Evolutionary conservation across 2,797 vertebrate species (phyloP).

Genomic region (Argyrosomus regius): DNA sequence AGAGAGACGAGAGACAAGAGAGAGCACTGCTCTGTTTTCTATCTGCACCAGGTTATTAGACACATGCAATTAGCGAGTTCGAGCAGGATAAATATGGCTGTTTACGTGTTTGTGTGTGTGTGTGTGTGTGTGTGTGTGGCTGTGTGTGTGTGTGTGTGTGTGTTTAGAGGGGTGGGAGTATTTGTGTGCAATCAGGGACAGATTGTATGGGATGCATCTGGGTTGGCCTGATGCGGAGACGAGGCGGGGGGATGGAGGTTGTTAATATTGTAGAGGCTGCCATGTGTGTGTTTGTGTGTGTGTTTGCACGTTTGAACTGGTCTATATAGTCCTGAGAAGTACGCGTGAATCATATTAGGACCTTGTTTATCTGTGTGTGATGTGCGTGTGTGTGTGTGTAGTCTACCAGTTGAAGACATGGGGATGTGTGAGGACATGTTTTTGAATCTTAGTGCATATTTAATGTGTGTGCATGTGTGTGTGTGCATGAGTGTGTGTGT

Average conservation of each 20-base stretch:
- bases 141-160: conserved; percentile 13
- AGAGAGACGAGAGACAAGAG: conserved; percentile 62
- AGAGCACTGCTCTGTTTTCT: conserved; percentile 72
- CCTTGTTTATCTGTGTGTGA: conserved; percentile 18
- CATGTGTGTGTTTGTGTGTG: neutral
- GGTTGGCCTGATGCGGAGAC: conserved; percentile 55
- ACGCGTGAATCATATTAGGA: conserved; percentile 16
- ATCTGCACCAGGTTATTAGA: conserved; percentile 75
- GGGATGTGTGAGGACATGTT: conserved; percentile 23
- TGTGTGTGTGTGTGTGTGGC: conserved; percentile 37
- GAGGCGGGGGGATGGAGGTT: conserved; percentile 34
- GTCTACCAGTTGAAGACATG: conserved; percentile 8
- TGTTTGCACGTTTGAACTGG: conserved; percentile 29
- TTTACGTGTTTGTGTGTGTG: conserved; percentile 40
- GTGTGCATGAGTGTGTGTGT: conserved; percentile 12
- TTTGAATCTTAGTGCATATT: conserved; percentile 40
- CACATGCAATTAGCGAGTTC: conserved; percentile 71
- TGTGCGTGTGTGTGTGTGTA: conserved; percentile 15
- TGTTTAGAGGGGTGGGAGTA: conserved; percentile 32
- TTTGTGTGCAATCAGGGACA: conserved; percentile 72
- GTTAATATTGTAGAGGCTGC: conserved; percentile 45
- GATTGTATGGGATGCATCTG: conserved; percentile 72
- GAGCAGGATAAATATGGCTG: conserved; percentile 66
- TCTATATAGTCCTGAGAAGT: conserved; percentile 1
- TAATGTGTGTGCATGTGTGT: conserved; percentile 20